phyloP scores from a whole-genome alignment of 2,797 vertebrate genomes.

The Pantherophis vulpinus region DNA sequence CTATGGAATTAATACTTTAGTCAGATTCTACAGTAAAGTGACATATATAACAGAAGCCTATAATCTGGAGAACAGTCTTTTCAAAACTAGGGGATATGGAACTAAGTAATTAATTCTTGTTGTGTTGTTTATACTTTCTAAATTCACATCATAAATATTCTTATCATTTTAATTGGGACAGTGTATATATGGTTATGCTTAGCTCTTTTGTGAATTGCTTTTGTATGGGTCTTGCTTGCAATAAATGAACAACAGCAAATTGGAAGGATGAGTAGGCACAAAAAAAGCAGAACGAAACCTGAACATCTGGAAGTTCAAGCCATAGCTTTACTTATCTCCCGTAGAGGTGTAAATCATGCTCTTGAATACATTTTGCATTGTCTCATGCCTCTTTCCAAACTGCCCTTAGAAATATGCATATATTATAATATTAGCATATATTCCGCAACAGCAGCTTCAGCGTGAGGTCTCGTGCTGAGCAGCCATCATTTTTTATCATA shows the following conservation, averaged over 20 bases:
- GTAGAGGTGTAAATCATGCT: background rate
- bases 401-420: background rate
- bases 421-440: background rate
- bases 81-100: background rate
- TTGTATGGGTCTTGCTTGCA: background rate
- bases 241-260: background rate
- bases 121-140: background rate
- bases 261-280: background rate
- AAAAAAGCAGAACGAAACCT: background rate
- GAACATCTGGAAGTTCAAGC: background rate
- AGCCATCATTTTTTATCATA: background rate
- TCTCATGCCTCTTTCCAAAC: background rate
- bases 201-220: background rate
- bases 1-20: background rate
- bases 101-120: background rate
- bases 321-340: background rate
- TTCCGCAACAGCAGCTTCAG: background rate
- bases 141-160: background rate
- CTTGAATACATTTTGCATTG: background rate
- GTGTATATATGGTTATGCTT: background rate
- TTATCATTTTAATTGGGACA: background rate
- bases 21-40: background rate
- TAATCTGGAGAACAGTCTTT: background rate
- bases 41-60: background rate
- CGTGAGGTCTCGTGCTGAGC: background rate